Conservation (phyloP, 2,113 vertebrate genomes). For the Phainopepla nitens region DNA sequence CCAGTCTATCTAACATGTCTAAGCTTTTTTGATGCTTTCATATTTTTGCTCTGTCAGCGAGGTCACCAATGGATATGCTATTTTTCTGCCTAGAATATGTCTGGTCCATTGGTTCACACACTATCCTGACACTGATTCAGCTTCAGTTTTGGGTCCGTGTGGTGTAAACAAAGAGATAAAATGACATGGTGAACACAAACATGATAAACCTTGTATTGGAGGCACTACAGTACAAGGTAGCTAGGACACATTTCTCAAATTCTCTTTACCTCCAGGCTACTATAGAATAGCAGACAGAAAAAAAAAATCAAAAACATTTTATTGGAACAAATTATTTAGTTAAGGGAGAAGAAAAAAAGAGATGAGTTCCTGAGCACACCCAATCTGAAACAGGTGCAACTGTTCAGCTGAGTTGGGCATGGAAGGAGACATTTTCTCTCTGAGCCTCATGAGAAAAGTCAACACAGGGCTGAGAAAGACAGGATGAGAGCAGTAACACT, state of each 20-base stretch:
- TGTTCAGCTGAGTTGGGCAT: background rate
- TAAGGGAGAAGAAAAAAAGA: background rate
- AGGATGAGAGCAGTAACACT: fast-evolving
- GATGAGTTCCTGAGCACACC: background rate
- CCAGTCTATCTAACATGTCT: background rate
- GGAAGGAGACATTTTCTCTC: background rate
- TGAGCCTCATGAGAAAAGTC: background rate
- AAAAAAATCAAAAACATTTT: background rate
- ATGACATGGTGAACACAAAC: background rate
- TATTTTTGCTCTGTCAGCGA: background rate
- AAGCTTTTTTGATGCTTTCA: background rate
- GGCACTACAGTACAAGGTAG: background rate
- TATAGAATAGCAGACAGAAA: background rate
- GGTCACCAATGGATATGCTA: background rate
- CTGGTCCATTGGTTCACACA: background rate
- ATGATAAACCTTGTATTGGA: fast-evolving
- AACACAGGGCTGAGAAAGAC: fast-evolving
- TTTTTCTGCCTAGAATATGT: background rate
- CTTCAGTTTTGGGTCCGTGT: background rate
- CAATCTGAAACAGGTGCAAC: background rate
- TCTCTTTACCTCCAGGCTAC: background rate
- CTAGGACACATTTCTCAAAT: background rate
- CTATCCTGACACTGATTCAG: background rate
- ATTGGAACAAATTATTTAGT: background rate
- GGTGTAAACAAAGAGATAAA: background rate